Evolutionary conservation across 2,888 invertebrate genomes (phyloP).

Genomic region (Euzophera pinguis): DNA sequence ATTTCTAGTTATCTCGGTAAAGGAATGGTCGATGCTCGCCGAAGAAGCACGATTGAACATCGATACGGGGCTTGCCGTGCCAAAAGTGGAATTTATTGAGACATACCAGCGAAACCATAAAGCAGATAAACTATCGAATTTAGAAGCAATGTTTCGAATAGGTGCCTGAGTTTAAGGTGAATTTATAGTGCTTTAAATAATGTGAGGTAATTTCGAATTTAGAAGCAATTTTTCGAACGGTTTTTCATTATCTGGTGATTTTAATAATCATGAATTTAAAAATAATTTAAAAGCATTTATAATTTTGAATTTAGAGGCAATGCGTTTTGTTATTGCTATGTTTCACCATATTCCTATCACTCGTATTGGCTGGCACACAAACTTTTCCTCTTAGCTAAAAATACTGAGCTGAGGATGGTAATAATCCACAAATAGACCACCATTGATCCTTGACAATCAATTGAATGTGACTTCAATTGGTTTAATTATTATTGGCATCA

Average conservation of each 20-base stretch:
- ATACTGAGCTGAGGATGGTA: too few relatives aligned
- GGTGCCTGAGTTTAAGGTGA: not conserved
- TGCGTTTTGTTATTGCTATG: too few relatives aligned
- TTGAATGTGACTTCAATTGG: slow-evolving; percentile 1
- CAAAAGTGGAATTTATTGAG: slow-evolving; percentile 59
- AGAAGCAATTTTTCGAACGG: not conserved
- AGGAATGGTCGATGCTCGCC: slow-evolving; percentile 46
- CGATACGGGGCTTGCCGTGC: slow-evolving; percentile 50
- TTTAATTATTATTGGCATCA: slow-evolving; percentile 10
- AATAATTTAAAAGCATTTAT: not conserved
- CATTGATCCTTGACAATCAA: slow-evolving; percentile 8
- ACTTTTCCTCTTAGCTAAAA: too few relatives aligned
- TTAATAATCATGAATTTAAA: not conserved
- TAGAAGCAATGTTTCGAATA: slow-evolving; percentile 9
- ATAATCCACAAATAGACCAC: not conserved
- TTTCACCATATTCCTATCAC: too few relatives aligned
- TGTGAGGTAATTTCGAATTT: not conserved
- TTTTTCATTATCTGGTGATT: too few relatives aligned
- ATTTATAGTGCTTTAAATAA: slow-evolving; percentile 5
- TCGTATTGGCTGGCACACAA: too few relatives aligned
- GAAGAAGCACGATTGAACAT: slow-evolving; percentile 44
- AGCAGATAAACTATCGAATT: slow-evolving; percentile 19
- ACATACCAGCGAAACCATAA: slow-evolving; percentile 46
- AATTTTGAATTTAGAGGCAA: too few relatives aligned
- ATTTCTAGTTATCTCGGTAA: slow-evolving; percentile 54